Conservation (phyloP, 2,888 invertebrate species). For the Folsomia manolachei region DNA sequence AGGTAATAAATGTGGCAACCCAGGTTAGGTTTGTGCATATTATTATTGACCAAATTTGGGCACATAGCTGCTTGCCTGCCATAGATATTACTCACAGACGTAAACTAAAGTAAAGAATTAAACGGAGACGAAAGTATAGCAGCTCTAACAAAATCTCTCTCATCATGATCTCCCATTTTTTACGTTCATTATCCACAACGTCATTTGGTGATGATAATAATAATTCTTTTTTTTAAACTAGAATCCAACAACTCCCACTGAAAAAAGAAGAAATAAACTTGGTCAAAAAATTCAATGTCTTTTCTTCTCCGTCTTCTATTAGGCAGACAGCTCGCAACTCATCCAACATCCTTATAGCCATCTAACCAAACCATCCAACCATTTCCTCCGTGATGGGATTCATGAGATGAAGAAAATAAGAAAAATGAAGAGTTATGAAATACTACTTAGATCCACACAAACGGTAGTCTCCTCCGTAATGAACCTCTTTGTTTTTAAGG, state of each 20-base stretch:
- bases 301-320: too few species aligned
- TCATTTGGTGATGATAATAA: slow-evolving; percentile 28
- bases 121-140: too few species aligned
- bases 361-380: not conserved
- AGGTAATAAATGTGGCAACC: slow-evolving; percentile 24
- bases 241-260: too few species aligned
- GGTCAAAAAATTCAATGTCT: slow-evolving; percentile 11
- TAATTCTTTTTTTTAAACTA: slow-evolving; percentile 22
- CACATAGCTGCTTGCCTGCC: slow-evolving; percentile 33
- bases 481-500: slow-evolving; percentile 22
- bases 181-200: slow-evolving; percentile 38
- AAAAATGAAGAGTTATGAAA: not conserved
- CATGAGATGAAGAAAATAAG: too few species aligned
- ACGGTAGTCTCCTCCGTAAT: slow-evolving; percentile 17
- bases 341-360: too few species aligned
- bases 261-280: slow-evolving; percentile 15
- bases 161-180: slow-evolving; percentile 44
- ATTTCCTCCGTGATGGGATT: not conserved
- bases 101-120: slow-evolving; percentile 20
- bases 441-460: not conserved
- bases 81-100: slow-evolving; percentile 34
- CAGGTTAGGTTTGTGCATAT: slow-evolving; percentile 25
- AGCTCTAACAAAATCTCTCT: slow-evolving; percentile 24
- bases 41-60: slow-evolving; percentile 50
- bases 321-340: too few species aligned